Evolutionary conservation across 1,140 invertebrate genomes (phyloP), one percentile per base, ranked within the genome.

Genomic region (Paraescarpia echinospica): DNA sequence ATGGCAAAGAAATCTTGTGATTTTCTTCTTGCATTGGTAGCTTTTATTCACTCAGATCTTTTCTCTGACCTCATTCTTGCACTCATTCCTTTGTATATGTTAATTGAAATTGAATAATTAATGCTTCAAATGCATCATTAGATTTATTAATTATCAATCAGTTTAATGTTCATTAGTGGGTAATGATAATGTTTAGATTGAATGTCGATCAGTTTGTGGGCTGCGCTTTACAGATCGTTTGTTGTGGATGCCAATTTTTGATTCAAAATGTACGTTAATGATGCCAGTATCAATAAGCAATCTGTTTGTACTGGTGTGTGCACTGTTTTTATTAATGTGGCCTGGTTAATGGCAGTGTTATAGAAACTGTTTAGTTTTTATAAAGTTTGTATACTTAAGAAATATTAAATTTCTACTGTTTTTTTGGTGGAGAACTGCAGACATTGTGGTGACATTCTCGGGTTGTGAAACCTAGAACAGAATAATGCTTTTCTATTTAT

Each of bases 131-230:
- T 77, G 59, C 59, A 77, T 77, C 59, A 77, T 77, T 77, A 77
- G 59, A 77, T 77, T 77, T 77, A 77, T 77, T 77, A 77, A 77
- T 77, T 77, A 77, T 77, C 14, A 77, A 77, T 77, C 59, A 77
- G 1, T 77, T 77, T 77, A 77, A 77, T 77, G 59, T 6, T 77
- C 59, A 77, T 77, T 77, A 41, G 41, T 41, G 41, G 59, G 59
- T 27, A 77, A 77, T 77, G 14, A 77, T 77, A 77, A 77, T 77
- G 59, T 77, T 77, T 77, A 77, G 59, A 77, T 31, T 77, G 59
- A 77, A 77, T 77, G 8, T 77, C 27, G 2, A 77, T 77, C 59
- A 77, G 27, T 77, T 14, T 77, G 59, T 77, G 59, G 59, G 59
- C 22, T 77, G 59, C 22, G 9, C 27, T 77, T 77, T 77, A 77